Evolutionary conservation across 2,888 invertebrate species (phyloP).

Genomic region (Tubulanus polymorphus): DNA sequence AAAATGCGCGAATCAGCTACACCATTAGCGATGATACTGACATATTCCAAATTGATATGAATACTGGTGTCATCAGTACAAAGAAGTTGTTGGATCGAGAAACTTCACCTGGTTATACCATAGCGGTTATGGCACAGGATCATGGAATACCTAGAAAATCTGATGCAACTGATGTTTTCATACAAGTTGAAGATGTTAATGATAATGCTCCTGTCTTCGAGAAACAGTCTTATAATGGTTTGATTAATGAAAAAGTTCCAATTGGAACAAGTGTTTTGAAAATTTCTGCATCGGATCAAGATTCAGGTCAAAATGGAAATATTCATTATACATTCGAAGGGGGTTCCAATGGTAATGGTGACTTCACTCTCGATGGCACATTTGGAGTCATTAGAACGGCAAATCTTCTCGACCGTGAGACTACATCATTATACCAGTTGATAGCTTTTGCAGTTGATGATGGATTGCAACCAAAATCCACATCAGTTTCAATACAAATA

Average conservation of each 20-base stretch:
- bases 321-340: conserved; percentile 64
- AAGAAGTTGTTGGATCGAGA: conserved; percentile 83
- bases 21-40: conserved; percentile 47
- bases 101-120: conserved; percentile 68
- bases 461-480: conserved; percentile 65
- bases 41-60: conserved; percentile 81
- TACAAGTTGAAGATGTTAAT: conserved; percentile 91
- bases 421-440: conserved; percentile 76
- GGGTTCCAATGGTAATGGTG: conserved; percentile 68
- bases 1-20: conserved; percentile 71
- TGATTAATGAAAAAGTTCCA: conserved; percentile 85
- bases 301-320: conserved; percentile 81
- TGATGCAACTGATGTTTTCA: conserved; percentile 93
- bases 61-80: conserved; percentile 89
- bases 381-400: conserved; percentile 89
- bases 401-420: conserved; percentile 86
- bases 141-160: conserved; percentile 85
- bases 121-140: conserved; percentile 86
- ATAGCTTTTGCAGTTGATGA: conserved; percentile 85
- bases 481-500: conserved; percentile 72
- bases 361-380: conserved; percentile 87
- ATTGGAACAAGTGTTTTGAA: conserved; percentile 86
- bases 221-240: conserved; percentile 78
- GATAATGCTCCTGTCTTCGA: conserved; percentile 86
- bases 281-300: conserved; percentile 85